These are phyloP conservation scores for Tortricodes alternella DNA, from an alignment of 2,888 invertebrate species.

Conservation along the genomic window DNA sequence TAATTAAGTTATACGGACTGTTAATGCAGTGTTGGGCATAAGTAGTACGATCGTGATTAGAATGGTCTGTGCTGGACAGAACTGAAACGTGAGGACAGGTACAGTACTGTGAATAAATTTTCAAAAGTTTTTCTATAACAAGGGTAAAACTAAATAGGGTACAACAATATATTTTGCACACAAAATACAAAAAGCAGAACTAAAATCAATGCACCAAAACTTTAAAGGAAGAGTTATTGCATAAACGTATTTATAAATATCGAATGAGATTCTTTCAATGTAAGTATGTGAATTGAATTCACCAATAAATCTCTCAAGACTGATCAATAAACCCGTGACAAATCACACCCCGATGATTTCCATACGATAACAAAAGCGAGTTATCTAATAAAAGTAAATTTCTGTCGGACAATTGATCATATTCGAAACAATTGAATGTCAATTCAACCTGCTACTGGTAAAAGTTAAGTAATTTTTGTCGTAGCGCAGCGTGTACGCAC, in stretches of 20 bases:
- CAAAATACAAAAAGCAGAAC: not conserved
- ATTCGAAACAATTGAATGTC: constrained; percentile 27
- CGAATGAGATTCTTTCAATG: not conserved
- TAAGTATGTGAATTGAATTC: constrained; percentile 11
- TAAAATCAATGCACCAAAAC: too few species aligned
- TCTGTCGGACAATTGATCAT: constrained; percentile 16
- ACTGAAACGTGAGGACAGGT: not conserved
- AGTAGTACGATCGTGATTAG: constrained; percentile 21
- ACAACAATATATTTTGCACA: not conserved
- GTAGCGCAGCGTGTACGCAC: not conserved
- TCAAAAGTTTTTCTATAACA: too few species aligned
- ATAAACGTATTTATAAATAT: not conserved
- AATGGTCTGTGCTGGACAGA: not conserved
- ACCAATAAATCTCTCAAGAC: constrained; percentile 9
- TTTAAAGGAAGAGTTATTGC: not conserved
- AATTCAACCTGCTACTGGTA: constrained; percentile 18
- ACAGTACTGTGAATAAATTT: too few species aligned
- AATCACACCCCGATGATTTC: constrained; percentile 24
- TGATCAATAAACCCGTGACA: constrained; percentile 28
- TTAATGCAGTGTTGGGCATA: constrained; percentile 16
- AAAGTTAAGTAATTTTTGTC: not conserved
- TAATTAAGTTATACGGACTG: constrained; percentile 29
- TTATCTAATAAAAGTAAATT: constrained; percentile 27
- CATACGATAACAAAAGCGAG: constrained; percentile 20
- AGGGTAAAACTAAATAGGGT: too few species aligned